Evolutionary conservation across 37 sponge, comb jelly and placozoan genomes (phyloP), one percentile per base, ranked within the genome.

Genomic region (Aplysina aerophoba): DNA sequence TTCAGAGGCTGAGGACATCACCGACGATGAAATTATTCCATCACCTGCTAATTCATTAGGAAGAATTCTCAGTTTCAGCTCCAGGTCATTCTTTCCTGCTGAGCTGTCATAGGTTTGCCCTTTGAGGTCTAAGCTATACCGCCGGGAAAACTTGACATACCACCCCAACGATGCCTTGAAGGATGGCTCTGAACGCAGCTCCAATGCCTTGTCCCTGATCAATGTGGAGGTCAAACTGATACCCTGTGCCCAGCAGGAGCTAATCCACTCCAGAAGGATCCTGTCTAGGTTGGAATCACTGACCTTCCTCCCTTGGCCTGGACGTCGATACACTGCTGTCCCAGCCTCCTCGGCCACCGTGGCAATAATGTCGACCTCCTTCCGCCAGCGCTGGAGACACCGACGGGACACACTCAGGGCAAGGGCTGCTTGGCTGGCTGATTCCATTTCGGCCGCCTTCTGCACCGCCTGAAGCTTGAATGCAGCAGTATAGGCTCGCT

Each of bases 101-200:
- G 78, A 78, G n/a, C 82, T 35, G 80, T 85, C 85, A 65, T 81
- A 90, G 0, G 90, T 90, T 69, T 83, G 87, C 57, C 87, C 84
- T 58, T 90, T 90, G 69, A 93, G 56, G 55, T 93, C 85, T 6
- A 93, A 63, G 36, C 83, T 68, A 41, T 93, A 86, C 20, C 94
- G 59, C 38, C 87, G 87, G 73, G 90, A 88, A 90, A 90, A 93
- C 60, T 93, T 93, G 27, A 93, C 86, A 83, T 66, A 93, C 94
- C 94, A 93, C 0, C 94, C 94, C 28, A 93, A 81, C 1, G 94
- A 93, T 13, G 94, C 94, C 63, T 93, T 90, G 73, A 93, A 93
- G 55, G 66, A 69, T 11, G 90, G 84, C 22, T 63, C 74, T 8
- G 4, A 35, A 57, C 83, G 82, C 57, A 93, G 27, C 62, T 93